Percentiles rank a stretch among this genome's conserved stretches.
Evolutionary conservation across 2,888 invertebrate genomes (phyloP).

Genomic region (Nudaria mundana): DNA sequence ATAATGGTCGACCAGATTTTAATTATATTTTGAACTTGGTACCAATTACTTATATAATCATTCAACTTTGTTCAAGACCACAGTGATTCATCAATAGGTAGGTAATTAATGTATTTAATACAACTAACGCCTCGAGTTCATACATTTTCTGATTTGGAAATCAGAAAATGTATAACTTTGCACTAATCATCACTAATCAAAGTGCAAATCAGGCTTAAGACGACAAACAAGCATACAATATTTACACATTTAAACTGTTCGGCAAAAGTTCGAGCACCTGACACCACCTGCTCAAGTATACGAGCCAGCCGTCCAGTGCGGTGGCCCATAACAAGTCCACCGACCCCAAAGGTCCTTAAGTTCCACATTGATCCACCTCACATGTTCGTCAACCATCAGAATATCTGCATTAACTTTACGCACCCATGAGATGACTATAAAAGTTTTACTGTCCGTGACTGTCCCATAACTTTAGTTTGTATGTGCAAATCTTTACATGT

Average conservation of each 20-base stretch:
- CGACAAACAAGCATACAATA: neutral
- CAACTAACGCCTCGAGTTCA: too few relatives aligned
- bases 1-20: too few relatives aligned
- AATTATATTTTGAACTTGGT: too few relatives aligned
- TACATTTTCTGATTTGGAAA: too few relatives aligned
- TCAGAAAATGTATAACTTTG: too few relatives aligned
- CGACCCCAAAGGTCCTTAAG: conserved; percentile 21
- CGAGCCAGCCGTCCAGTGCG: conserved; percentile 3
- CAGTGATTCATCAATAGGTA: too few relatives aligned
- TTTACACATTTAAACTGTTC: neutral
- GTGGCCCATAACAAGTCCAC: conserved; percentile 12
- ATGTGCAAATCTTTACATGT: conserved; percentile 13
- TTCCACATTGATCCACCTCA: conserved; percentile 27
- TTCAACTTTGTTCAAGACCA: too few relatives aligned
- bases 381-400: conserved; percentile 28
- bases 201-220: too few relatives aligned
- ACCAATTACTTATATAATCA: too few relatives aligned
- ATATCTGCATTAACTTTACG: conserved; percentile 34
- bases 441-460: conserved; percentile 64
- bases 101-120: too few relatives aligned
- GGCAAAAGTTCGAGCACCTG: neutral
- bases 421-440: conserved; percentile 43
- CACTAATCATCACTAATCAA: too few relatives aligned
- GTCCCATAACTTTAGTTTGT: conserved; percentile 52
- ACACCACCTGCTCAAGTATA: neutral